These are phyloP conservation scores for Girardinichthys multiradiatus DNA, from an alignment of 2,113 vertebrate species.

Conservation along the genomic window DNA sequence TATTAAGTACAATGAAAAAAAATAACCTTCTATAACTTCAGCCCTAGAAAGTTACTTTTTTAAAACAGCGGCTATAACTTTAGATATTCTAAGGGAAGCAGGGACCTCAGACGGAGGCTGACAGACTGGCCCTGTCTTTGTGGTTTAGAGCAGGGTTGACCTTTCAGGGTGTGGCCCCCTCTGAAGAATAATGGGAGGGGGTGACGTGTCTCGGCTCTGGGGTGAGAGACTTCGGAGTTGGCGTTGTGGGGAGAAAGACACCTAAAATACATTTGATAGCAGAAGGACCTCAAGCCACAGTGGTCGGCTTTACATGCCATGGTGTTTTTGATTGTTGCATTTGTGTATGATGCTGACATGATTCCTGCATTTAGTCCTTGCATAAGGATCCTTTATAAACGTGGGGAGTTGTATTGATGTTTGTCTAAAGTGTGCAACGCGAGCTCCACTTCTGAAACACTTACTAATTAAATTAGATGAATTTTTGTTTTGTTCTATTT, in stretches of 20 bases:
- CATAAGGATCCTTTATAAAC: no score
- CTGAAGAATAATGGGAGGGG: constrained; percentile 49
- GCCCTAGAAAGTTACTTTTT: background rate
- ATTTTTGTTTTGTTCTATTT: no score
- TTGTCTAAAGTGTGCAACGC: no score
- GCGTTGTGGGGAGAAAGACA: constrained; percentile 52
- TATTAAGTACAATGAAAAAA: background rate
- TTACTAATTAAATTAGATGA: no score
- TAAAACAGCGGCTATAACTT: constrained; percentile 20
- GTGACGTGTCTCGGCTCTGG: constrained; percentile 58
- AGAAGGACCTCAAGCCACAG: constrained; percentile 58
- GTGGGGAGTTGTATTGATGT: no score
- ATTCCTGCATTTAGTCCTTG: background rate
- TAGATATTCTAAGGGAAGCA: constrained; percentile 42
- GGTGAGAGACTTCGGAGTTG: constrained; percentile 54
- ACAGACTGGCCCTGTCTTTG: constrained; percentile 48
- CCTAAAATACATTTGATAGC: constrained; percentile 61
- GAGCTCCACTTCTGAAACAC: no score
- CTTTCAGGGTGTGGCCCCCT: constrained; percentile 55
- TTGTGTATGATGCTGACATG: background rate
- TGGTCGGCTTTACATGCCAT: constrained; percentile 56
- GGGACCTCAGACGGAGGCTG: constrained; percentile 39
- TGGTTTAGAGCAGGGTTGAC: constrained; percentile 41
- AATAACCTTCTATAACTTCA: background rate
- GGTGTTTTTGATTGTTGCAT: background rate